Conservation (phyloP, 1,140 invertebrate genomes). For the Heliconius hermathena region DNA sequence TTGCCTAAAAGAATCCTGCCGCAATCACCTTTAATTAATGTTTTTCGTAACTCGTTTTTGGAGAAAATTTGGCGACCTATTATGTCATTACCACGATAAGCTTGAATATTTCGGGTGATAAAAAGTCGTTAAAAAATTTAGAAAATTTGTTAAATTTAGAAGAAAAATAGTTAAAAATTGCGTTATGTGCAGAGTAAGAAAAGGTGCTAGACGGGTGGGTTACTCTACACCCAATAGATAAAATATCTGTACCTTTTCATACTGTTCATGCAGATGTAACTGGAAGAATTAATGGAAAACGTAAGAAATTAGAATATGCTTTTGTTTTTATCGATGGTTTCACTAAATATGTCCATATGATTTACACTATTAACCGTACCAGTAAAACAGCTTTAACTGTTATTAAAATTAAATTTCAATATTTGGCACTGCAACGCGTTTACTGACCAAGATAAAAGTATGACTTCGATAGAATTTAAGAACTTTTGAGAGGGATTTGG, state of each 20-base stretch:
- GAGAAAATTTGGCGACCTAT: no score
- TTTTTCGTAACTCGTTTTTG: no score
- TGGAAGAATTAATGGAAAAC: not conserved
- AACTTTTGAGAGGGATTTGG: conserved; percentile 37
- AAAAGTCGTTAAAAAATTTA: conserved; percentile 7
- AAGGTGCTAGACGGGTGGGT: conserved; percentile 40
- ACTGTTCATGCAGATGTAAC: conserved; percentile 32
- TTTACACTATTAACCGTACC: conserved; percentile 4
- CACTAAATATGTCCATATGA: conserved; percentile 19
- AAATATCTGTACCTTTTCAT: conserved; percentile 49
- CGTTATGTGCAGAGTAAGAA: conserved; percentile 48
- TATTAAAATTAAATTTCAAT: conserved; percentile 39
- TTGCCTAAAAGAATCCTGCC: no score
- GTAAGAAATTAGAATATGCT: conserved; percentile 5
- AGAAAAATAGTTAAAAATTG: conserved; percentile 53
- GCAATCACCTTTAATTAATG: no score
- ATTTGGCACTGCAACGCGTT: conserved; percentile 40
- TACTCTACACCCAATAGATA: conserved; percentile 46
- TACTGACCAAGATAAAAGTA: no score
- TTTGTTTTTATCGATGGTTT: conserved; percentile 22
- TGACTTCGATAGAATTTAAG: conserved; percentile 36
- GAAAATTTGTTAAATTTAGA: conserved; percentile 41
- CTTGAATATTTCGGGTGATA: no score
- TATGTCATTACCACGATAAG: no score
- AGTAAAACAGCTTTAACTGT: conserved; percentile 29